Conservation (phyloP, 2,888 invertebrate species). For the Mythimna lalbum region DNA sequence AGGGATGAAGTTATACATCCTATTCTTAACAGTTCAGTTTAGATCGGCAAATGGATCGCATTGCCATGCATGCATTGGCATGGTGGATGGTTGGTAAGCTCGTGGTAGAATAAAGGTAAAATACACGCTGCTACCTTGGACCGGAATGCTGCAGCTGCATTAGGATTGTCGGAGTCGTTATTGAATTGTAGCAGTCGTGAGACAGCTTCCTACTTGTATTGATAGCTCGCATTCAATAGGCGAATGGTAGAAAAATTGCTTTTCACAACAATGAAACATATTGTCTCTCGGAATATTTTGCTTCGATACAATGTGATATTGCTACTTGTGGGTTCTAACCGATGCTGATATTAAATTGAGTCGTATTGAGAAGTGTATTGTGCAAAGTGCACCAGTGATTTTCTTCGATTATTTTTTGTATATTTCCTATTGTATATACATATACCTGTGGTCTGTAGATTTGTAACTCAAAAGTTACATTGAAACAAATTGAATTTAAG, state of each 20-base stretch:
- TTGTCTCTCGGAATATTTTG: constrained; percentile 63
- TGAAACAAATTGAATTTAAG: too few relatives aligned
- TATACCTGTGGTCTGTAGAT: too few relatives aligned
- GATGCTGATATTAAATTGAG: constrained; percentile 37
- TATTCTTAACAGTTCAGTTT: too few relatives aligned
- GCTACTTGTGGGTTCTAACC: constrained; percentile 21
- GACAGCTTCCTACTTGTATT: constrained; percentile 73
- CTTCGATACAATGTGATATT: constrained; percentile 57
- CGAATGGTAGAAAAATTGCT: constrained; percentile 77
- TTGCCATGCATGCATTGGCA: too few relatives aligned
- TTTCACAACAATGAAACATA: constrained; percentile 71
- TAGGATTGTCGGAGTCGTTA: constrained; percentile 75
- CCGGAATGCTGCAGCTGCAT: constrained; percentile 69
- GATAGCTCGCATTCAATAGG: constrained; percentile 66
- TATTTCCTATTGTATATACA: neutral
- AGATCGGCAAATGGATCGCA: too few relatives aligned
- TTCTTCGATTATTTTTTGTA: neutral
- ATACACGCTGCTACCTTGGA: constrained; percentile 68
- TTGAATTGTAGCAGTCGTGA: constrained; percentile 81
- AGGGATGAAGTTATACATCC: too few relatives aligned
- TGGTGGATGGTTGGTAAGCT: too few relatives aligned
- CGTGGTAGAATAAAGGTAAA: too few relatives aligned
- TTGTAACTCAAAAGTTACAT: too few relatives aligned
- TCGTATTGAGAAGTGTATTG: constrained; percentile 10
- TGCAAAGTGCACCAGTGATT: neutral